A percentile compares a stretch with the other conserved stretches of the same genome.
Evolutionary conservation across 2,888 invertebrate genomes (phyloP).

Genomic region (Eristalis intricaria): DNA sequence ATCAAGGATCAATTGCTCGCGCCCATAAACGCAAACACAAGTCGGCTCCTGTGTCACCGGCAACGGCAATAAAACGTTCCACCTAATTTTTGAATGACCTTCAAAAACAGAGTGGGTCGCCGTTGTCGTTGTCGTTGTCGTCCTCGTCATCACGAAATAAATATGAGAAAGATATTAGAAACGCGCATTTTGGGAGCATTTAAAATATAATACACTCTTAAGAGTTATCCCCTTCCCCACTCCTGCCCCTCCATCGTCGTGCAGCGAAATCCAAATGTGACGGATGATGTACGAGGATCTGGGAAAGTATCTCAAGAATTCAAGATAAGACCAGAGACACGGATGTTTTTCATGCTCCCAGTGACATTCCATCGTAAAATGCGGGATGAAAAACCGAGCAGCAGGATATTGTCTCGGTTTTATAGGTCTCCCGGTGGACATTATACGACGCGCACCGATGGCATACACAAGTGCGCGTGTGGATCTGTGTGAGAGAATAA

Average conservation of each 20-base stretch:
- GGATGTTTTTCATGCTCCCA: constrained; percentile 10
- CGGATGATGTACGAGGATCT: neutral
- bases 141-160: constrained; percentile 35
- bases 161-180: constrained; percentile 43
- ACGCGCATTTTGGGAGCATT: constrained; percentile 65
- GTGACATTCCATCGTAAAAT: constrained; percentile 62
- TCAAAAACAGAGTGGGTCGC: constrained; percentile 17
- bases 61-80: constrained; percentile 18
- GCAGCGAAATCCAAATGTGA: constrained; percentile 19
- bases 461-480: constrained; percentile 6
- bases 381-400: constrained; percentile 44
- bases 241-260: neutral
- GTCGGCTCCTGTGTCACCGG: constrained; percentile 24
- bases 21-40: constrained; percentile 54
- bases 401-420: constrained; percentile 20
- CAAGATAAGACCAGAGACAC: constrained; percentile 24
- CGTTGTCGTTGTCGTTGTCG: constrained; percentile 8
- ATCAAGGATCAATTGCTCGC: constrained; percentile 65
- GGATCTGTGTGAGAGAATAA: constrained; percentile 46
- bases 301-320: constrained; percentile 42
- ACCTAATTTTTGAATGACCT: constrained; percentile 52
- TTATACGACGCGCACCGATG: constrained; percentile 2
- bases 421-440: constrained; percentile 65
- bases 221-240: neutral
- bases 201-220: constrained; percentile 49